These are phyloP conservation scores for Ciconia nigra DNA, from an alignment of 2,797 vertebrate species.

Conservation along the genomic window DNA sequence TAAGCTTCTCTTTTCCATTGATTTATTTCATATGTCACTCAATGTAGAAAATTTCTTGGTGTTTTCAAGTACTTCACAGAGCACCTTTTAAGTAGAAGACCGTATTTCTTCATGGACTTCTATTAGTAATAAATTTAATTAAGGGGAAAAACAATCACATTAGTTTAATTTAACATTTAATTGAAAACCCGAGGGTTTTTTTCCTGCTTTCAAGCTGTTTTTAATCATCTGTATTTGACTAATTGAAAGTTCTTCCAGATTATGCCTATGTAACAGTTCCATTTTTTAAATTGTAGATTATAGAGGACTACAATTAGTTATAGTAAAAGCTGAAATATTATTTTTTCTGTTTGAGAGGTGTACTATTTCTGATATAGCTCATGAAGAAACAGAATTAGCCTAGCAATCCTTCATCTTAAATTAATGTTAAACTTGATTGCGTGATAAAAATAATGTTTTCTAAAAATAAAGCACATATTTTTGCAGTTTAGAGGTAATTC, in stretches of 20 bases:
- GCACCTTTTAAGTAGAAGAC: slow-evolving; percentile 26
- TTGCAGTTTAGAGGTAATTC: background rate
- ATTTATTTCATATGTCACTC: slow-evolving; percentile 30
- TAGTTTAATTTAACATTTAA: slow-evolving; percentile 62
- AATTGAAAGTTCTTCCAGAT: background rate
- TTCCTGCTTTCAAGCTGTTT: background rate
- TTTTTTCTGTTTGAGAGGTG: background rate
- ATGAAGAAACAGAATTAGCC: background rate
- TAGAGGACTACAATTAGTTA: background rate
- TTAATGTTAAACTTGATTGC: background rate
- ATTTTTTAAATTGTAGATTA: background rate
- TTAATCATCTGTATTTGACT: slow-evolving; percentile 25
- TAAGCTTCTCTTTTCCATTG: background rate
- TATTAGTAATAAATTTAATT: slow-evolving; percentile 62
- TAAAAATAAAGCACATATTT: background rate
- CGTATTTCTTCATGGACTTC: slow-evolving; percentile 17
- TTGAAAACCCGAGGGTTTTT: slow-evolving; percentile 57
- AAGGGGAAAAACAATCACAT: slow-evolving; percentile 42
- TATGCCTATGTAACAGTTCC: background rate
- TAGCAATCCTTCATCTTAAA: background rate
- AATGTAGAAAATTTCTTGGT: background rate
- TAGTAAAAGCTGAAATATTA: background rate
- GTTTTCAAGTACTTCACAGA: background rate
- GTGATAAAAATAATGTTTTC: background rate
- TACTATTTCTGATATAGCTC: background rate